phyloP scores from a whole-genome alignment of 2,888 invertebrate genomes.

The Salticus scenicus region DNA sequence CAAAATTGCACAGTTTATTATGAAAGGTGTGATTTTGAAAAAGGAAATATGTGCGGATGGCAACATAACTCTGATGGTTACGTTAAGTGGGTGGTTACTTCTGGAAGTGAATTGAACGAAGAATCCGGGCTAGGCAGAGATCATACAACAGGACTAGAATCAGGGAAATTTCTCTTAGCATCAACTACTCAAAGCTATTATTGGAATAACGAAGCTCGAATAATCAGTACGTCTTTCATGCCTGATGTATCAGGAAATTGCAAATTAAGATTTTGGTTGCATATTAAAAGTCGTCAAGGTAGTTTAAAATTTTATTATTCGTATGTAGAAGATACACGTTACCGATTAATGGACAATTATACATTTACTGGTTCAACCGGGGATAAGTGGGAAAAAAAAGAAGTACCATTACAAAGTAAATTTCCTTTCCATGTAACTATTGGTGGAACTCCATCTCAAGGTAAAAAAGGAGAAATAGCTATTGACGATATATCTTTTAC shows the following conservation, averaged over 20 bases:
- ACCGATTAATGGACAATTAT: neutral
- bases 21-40: conserved; percentile 68
- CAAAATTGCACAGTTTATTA: conserved; percentile 46
- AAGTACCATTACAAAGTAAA: conserved; percentile 35
- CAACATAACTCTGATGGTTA: neutral
- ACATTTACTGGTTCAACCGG: conserved; percentile 18
- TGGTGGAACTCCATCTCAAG: conserved; percentile 36
- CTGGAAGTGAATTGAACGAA: conserved; percentile 39
- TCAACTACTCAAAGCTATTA: neutral
- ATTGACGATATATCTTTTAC: conserved; percentile 71
- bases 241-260: conserved; percentile 62
- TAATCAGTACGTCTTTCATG: conserved; percentile 62
- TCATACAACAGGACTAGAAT: conserved; percentile 56
- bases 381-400: conserved; percentile 65
- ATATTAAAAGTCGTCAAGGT: conserved; percentile 71
- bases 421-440: conserved; percentile 59
- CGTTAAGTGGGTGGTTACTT: conserved; percentile 44
- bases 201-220: conserved; percentile 8
- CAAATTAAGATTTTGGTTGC: conserved; percentile 67
- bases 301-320: conserved; percentile 72
- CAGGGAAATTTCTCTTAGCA: conserved; percentile 55
- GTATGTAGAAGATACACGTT: conserved; percentile 10
- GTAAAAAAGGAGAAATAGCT: conserved; percentile 54
- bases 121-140: conserved; percentile 62
- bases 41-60: conserved; percentile 49